phyloP scores from a whole-genome alignment of 2,888 invertebrate genomes.

The Anarsia innoxiella region DNA sequence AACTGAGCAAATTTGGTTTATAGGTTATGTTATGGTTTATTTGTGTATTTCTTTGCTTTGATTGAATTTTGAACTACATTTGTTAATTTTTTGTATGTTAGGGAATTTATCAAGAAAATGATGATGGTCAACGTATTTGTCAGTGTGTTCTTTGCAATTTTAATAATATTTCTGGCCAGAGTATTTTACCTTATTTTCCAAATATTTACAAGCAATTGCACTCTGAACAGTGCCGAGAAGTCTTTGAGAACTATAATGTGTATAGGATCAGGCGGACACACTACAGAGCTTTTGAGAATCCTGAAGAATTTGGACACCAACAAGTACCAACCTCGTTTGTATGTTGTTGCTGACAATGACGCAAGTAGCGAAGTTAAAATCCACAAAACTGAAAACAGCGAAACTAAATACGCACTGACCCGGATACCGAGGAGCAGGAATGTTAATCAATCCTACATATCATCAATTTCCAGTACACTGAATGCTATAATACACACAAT shows the following conservation, averaged over 20 bases:
- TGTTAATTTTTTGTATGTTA: background rate
- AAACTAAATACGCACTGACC: slow-evolving; percentile 60
- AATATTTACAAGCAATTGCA: slow-evolving; percentile 36
- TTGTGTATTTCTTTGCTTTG: background rate
- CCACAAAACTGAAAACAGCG: slow-evolving; percentile 55
- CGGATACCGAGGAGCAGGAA: slow-evolving; percentile 88
- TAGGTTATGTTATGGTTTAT: background rate
- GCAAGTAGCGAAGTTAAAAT: slow-evolving; percentile 83
- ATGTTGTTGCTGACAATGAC: slow-evolving; percentile 87
- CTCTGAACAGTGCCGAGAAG: slow-evolving; percentile 25
- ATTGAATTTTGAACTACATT: background rate
- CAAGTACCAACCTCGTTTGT: slow-evolving; percentile 83
- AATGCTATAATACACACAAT: slow-evolving; percentile 80
- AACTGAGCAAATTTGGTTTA: no score
- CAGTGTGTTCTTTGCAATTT: slow-evolving; percentile 13
- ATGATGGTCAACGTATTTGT: background rate
- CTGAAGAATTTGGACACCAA: slow-evolving; percentile 76
- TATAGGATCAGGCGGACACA: slow-evolving; percentile 92
- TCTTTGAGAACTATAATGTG: slow-evolving; percentile 75
- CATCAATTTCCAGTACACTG: slow-evolving; percentile 86
- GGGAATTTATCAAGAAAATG: background rate
- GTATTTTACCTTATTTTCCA: slow-evolving; percentile 32
- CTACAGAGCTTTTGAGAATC: slow-evolving; percentile 92
- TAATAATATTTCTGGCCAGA: slow-evolving; percentile 30
- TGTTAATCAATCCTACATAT: slow-evolving; percentile 89